A percentile compares a stretch with the other conserved stretches of the same genome.
Evolutionary conservation across 2,797 vertebrate genomes (phyloP).

Genomic region (Bucorvus abyssinicus): DNA sequence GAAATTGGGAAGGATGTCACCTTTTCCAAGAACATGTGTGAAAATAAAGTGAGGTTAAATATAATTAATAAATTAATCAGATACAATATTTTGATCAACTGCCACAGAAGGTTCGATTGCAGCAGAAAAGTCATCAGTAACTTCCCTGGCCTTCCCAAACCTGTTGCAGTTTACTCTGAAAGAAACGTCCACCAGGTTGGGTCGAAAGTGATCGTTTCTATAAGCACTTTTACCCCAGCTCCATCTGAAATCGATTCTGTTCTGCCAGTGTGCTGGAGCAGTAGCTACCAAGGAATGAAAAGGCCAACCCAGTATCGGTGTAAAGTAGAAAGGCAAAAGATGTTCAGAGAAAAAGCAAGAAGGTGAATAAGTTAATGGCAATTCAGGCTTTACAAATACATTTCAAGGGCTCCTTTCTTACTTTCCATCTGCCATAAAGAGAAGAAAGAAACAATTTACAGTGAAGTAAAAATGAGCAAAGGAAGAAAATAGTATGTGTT

Average conservation of each 20-base stretch:
- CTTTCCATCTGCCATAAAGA: neutral
- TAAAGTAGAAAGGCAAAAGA: neutral
- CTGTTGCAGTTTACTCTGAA: neutral
- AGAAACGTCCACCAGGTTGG: neutral
- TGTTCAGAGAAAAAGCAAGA: neutral
- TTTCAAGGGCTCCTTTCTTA: neutral
- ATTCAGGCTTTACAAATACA: neutral
- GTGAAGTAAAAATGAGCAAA: constrained; percentile 36
- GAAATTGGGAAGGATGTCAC: neutral
- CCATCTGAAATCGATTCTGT: neutral
- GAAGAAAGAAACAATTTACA: neutral
- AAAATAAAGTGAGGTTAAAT: neutral
- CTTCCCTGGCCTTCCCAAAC: neutral
- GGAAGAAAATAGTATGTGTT: neutral
- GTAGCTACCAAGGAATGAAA: neutral
- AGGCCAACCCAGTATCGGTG: neutral
- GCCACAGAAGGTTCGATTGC: neutral
- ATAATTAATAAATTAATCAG: neutral
- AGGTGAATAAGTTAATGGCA: neutral
- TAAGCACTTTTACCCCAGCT: neutral
- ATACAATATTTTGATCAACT: neutral
- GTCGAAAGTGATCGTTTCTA: neutral
- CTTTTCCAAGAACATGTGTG: neutral
- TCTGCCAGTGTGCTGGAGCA: fast-evolving
- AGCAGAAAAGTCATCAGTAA: neutral